phyloP scores from a whole-genome alignment of 2,113 vertebrate genomes.

The Petrocephalus microphthalmus region DNA sequence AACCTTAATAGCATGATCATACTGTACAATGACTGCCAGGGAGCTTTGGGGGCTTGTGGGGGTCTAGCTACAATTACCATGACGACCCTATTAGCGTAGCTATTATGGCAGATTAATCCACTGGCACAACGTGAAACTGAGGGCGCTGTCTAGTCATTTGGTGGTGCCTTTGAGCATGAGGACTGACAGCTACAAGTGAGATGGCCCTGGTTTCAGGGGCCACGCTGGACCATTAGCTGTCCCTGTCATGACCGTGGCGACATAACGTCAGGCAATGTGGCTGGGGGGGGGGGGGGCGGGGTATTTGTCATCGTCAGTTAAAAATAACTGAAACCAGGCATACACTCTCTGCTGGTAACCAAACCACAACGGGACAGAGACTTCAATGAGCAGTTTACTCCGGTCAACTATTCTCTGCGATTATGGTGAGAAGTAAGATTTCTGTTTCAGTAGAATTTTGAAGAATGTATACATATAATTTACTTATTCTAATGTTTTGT shows the following conservation, averaged over 20 bases:
- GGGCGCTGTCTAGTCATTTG: background rate
- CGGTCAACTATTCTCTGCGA: background rate
- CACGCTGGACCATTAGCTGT: background rate
- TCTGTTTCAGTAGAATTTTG: background rate
- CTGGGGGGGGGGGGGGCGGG: background rate
- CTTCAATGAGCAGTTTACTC: background rate
- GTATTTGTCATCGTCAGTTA: background rate
- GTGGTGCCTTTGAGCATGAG: background rate
- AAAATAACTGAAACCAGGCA: slow-evolving; percentile 4
- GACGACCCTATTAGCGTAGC: slow-evolving; percentile 41
- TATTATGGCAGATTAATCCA: slow-evolving; percentile 32
- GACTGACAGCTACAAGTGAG: background rate
- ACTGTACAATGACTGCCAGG: slow-evolving; percentile 25
- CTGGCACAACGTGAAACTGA: background rate
- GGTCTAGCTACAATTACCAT: slow-evolving; percentile 20
- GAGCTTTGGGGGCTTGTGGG: slow-evolving; percentile 26
- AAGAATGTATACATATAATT: background rate
- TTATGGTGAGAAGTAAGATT: background rate
- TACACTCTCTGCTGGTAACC: background rate
- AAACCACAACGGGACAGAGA: background rate
- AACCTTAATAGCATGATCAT: slow-evolving; percentile 36
- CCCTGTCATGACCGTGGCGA: background rate
- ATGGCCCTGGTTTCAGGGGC: background rate
- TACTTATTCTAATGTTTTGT: background rate
- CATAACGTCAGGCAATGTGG: background rate